These are phyloP conservation scores for Orussus abietinus DNA, from an alignment of 1,140 invertebrate genomes.

Conservation along the genomic window DNA sequence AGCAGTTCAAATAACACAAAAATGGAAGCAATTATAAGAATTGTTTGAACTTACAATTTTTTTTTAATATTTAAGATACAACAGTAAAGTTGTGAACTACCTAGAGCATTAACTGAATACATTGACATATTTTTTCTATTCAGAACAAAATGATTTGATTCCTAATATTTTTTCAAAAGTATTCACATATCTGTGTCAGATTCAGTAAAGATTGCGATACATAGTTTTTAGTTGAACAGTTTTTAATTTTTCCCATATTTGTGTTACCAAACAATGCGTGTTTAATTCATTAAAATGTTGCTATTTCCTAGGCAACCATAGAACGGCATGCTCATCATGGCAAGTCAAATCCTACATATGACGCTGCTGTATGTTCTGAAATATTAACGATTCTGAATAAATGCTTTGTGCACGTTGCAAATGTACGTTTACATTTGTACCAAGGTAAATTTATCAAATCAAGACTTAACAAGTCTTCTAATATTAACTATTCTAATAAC, in stretches of 20 bases:
- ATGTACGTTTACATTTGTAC: slow-evolving; percentile 57
- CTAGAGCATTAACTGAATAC: too few species aligned
- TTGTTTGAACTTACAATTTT: too few species aligned
- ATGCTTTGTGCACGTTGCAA: slow-evolving; percentile 58
- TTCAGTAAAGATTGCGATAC: slow-evolving; percentile 15
- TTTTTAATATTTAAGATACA: too few species aligned
- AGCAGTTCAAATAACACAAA: too few species aligned
- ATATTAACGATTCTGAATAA: slow-evolving; percentile 58
- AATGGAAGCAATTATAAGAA: too few species aligned
- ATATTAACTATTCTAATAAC: slow-evolving; percentile 4
- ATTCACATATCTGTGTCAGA: slow-evolving; percentile 11
- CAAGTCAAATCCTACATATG: slow-evolving; percentile 39
- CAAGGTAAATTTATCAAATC: slow-evolving; percentile 44
- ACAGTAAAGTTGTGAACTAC: too few species aligned
- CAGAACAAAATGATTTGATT: too few species aligned
- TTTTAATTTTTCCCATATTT: not conserved
- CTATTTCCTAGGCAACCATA: slow-evolving; percentile 31
- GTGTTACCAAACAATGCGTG: too few species aligned
- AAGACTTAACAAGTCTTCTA: not conserved
- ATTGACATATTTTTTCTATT: too few species aligned
- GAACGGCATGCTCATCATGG: slow-evolving; percentile 27
- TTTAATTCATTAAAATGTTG: not conserved
- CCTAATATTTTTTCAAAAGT: not conserved
- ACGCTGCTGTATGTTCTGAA: slow-evolving; percentile 58
- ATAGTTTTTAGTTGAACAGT: slow-evolving; percentile 2